Conservation (phyloP, 2,113 vertebrate species). For the Labrus mixtus region DNA sequence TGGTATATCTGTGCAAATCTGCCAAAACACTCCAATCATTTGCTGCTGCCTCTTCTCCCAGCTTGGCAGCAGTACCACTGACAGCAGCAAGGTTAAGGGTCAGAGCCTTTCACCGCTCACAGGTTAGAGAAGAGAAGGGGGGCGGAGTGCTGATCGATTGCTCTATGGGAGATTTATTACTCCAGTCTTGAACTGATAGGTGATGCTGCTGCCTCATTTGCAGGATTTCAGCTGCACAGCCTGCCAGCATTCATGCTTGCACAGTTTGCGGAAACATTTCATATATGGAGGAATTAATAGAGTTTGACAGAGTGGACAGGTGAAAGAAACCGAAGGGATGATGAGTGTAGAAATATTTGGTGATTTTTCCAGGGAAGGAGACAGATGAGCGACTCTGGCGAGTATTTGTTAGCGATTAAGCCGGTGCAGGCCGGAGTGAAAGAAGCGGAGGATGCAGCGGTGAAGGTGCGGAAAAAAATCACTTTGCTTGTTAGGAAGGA, state of each 20-base stretch:
- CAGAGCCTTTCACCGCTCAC: slow-evolving; percentile 42
- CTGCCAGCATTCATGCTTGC: background rate
- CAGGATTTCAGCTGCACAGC: slow-evolving; percentile 17
- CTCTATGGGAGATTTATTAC: slow-evolving; percentile 58
- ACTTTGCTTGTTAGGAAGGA: slow-evolving; percentile 4
- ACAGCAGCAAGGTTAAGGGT: slow-evolving; percentile 62
- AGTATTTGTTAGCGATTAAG: slow-evolving; percentile 12
- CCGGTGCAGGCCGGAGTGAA: background rate
- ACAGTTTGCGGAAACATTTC: slow-evolving; percentile 7
- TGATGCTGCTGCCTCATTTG: slow-evolving; percentile 46
- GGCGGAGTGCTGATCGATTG: slow-evolving; percentile 56
- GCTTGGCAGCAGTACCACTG: slow-evolving; percentile 28
- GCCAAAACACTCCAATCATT: slow-evolving; percentile 34
- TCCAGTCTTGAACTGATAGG: slow-evolving; percentile 32
- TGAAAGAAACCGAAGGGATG: background rate
- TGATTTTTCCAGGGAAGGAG: slow-evolving; percentile 8
- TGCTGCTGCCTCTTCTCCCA: slow-evolving; percentile 31
- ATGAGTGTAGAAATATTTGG: slow-evolving; percentile 4
- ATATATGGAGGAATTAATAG: slow-evolving; percentile 22
- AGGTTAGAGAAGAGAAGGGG: slow-evolving; percentile 44
- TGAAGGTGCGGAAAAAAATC: background rate
- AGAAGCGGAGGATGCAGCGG: slow-evolving; percentile 4
- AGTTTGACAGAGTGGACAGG: slow-evolving; percentile 12
- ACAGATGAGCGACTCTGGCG: slow-evolving; percentile 11
- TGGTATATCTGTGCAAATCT: slow-evolving; percentile 31